These are phyloP conservation scores for Perca fluviatilis DNA, from an alignment of 2,113 vertebrate species.

Conservation along the genomic window DNA sequence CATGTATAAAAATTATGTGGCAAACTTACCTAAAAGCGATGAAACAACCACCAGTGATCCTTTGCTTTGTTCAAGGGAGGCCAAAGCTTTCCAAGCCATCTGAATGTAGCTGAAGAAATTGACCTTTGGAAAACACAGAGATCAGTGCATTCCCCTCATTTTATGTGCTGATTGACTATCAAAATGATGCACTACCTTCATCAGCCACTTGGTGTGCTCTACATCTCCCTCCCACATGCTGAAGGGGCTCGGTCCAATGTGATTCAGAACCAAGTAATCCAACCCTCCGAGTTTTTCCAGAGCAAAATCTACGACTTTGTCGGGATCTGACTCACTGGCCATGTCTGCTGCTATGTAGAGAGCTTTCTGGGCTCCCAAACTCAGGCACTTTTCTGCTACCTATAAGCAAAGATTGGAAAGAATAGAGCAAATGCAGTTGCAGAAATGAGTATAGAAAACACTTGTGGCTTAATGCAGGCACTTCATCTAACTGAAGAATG, in stretches of 20 bases:
- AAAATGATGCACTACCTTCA: constrained; percentile 84
- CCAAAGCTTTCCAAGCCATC: constrained; percentile 85
- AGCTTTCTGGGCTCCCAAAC: constrained; percentile 86
- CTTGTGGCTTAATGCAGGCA: too few relatives aligned
- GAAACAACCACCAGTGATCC: constrained; percentile 89
- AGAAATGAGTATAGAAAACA: neutral
- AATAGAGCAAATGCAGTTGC: neutral
- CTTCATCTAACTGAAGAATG: neutral
- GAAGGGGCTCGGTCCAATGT: constrained; percentile 84
- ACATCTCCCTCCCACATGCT: constrained; percentile 85
- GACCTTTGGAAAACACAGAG: constrained; percentile 80
- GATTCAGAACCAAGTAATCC: constrained; percentile 90
- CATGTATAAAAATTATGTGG: neutral
- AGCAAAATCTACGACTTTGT: constrained; percentile 86
- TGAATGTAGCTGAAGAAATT: constrained; percentile 92
- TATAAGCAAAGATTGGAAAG: constrained; percentile 51
- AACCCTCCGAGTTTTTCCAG: constrained; percentile 88
- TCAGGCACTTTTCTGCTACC: constrained; percentile 88
- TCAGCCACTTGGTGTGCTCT: constrained; percentile 83
- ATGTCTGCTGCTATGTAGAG: constrained; percentile 89
- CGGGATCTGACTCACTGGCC: constrained; percentile 82
- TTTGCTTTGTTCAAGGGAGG: constrained; percentile 83
- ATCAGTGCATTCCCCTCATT: neutral
- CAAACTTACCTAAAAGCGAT: constrained; percentile 87
- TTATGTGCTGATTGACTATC: neutral